Base-by-base conservation (phyloP, 2,113 vertebrate genomes). In the Menidia beryllina region DNA sequence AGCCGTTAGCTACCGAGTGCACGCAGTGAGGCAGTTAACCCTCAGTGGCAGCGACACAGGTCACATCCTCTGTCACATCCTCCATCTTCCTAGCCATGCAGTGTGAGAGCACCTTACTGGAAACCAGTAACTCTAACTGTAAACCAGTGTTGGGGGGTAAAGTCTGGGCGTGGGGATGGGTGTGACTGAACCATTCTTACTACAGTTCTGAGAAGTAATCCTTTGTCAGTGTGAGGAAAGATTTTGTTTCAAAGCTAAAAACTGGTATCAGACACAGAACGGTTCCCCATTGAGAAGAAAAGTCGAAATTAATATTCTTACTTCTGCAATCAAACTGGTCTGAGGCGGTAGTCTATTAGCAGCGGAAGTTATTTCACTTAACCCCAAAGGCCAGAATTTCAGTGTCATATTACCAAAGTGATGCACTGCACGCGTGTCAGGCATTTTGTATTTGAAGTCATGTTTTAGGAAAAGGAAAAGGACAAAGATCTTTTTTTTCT, bases 61-160 rank as follows among this genome's bases (percentile, higher is more conserved):
- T 71, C n/a, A n/a, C n/a, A n/a, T n/a, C n/a, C n/a, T 47, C 64
- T 36, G 30, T 73, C 39, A 60, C 73, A 80, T 41, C 49, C 75
- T 79, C 45, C 30, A 62, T 72, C 59, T 45, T 57, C 64, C 38
- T 45, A 67, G 26, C 39, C 65, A 64, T n/a, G 57, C 26, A 36
- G 14, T 17, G 6, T 6, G 7, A 34, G 36, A 58, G 23, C 70
- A 41, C 41, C 30, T 79, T 73, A 88, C 80, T 86, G 77, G 70
- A 88, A 85, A 82, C 75, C 75, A 74, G 67, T 70, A 20, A 27
- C 14, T 62, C 59, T 21, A 81, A 76, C 71, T 81, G 80, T 64
- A 69, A 85, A 30, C 13, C 52, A 55, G 49, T 1, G 0, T 38
- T 34, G 25, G 27, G 49, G 14, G 5, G 15, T 45, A 45, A 58